Conservation (phyloP, 2,888 invertebrate species). For the Ophonus ardosiacus region DNA sequence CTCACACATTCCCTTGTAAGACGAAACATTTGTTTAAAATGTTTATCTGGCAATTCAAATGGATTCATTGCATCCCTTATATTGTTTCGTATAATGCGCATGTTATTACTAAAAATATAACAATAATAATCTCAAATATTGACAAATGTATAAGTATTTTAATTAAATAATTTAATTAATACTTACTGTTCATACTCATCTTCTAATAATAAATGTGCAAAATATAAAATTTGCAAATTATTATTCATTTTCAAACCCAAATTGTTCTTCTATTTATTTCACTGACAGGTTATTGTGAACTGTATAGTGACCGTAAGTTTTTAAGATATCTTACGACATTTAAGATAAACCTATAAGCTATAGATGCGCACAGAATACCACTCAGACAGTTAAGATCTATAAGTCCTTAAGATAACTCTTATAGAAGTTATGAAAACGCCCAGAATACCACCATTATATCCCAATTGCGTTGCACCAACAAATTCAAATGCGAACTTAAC, state of each 20-base stretch:
- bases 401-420: slow-evolving; percentile 4
- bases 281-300: too few species aligned
- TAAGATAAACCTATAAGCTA: too few species aligned
- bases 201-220: slow-evolving; percentile 1
- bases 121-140: background rate
- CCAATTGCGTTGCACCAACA: too few species aligned
- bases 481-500: too few species aligned
- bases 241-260: background rate
- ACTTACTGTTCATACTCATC: slow-evolving; percentile 1
- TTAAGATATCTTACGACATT: too few species aligned
- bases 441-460: slow-evolving; percentile 10
- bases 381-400: background rate
- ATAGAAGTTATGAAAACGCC: background rate
- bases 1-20: slow-evolving; percentile 14
- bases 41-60: background rate
- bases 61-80: slow-evolving; percentile 5
- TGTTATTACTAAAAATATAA: slow-evolving; percentile 12
- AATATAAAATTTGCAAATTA: slow-evolving; percentile 5
- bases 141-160: background rate
- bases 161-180: background rate
- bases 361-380: too few species aligned
- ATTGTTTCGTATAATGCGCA: background rate
- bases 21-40: slow-evolving; percentile 39
- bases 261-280: background rate
- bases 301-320: too few species aligned